Conservation (phyloP, 1,140 invertebrate species). For the Heliothis subflexa region DNA sequence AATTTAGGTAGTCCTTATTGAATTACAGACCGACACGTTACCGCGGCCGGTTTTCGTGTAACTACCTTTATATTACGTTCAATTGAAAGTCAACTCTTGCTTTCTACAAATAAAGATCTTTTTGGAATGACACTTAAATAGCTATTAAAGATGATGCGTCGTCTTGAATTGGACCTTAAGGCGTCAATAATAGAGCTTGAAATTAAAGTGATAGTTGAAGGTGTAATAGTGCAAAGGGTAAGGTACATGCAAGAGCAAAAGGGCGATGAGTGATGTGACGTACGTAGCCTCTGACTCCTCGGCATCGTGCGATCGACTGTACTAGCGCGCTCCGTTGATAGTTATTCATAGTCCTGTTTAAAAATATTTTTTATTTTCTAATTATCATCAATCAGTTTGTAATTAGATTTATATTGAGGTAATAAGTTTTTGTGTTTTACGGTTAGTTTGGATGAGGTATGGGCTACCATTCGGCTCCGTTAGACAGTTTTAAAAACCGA, state of each 20-base stretch:
- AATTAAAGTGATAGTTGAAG: constrained; percentile 28
- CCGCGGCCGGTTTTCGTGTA: constrained; percentile 59
- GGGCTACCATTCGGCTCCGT: not conserved
- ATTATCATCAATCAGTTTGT: constrained; percentile 44
- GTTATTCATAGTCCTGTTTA: constrained; percentile 52
- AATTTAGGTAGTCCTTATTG: constrained; percentile 82
- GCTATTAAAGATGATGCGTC: not conserved
- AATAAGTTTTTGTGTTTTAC: constrained; percentile 29
- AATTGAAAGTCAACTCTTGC: constrained; percentile 56
- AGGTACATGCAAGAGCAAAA: constrained; percentile 68
- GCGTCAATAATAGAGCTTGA: constrained; percentile 22
- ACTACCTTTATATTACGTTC: constrained; percentile 46
- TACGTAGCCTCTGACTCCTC: constrained; percentile 72
- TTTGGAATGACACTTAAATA: constrained; percentile 22
- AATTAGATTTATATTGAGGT: constrained; percentile 43
- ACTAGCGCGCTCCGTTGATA: constrained; percentile 38
- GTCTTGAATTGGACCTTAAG: constrained; percentile 49
- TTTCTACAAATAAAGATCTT: constrained; percentile 45
- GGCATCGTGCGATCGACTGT: constrained; percentile 63
- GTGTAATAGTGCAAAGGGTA: constrained; percentile 58
- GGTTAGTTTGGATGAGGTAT: constrained; percentile 22
- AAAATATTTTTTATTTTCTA: constrained; percentile 39
- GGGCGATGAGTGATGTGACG: constrained; percentile 77
- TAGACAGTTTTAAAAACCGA: not conserved
- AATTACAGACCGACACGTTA: constrained; percentile 81